Percentiles rank a stretch among this genome's conserved stretches.
Evolutionary conservation across 2,797 vertebrate genomes (phyloP).

Genomic region (Gymnocypris eckloni): DNA sequence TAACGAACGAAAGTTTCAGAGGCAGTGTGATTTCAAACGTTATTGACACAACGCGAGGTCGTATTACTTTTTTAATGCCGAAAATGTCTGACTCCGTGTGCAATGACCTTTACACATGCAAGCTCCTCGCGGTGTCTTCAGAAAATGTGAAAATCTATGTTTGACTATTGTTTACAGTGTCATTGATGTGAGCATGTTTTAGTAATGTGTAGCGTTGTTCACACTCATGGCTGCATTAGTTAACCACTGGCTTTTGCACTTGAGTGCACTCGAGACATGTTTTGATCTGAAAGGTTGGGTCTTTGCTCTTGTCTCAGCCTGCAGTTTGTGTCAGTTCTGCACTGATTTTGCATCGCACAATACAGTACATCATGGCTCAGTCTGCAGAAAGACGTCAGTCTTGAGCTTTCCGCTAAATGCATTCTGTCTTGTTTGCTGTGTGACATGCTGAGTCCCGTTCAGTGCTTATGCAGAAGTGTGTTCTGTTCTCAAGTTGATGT

Average conservation of each 20-base stretch:
- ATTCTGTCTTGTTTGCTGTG: not conserved
- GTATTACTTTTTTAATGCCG: no score
- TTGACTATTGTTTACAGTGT: not conserved
- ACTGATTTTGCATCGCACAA: not conserved
- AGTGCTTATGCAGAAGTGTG: not conserved
- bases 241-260: not conserved
- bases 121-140: not conserved
- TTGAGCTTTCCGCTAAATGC: not conserved
- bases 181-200: not conserved
- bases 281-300: not conserved
- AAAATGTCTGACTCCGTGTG: no score
- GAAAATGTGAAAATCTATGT: no score
- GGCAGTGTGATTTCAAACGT: no score
- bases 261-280: not conserved
- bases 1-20: no score
- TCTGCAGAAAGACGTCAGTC: not conserved
- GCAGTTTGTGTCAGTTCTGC: not conserved
- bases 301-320: not conserved
- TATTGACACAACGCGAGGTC: no score
- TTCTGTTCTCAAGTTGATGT: not conserved
- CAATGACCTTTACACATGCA: no score
- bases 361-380: not conserved
- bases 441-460: not conserved
- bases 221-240: not conserved
- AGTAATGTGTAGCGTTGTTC: not conserved